Evolutionary conservation across 2,888 invertebrate genomes (phyloP).

Genomic region (Leptinotarsa haldemani): DNA sequence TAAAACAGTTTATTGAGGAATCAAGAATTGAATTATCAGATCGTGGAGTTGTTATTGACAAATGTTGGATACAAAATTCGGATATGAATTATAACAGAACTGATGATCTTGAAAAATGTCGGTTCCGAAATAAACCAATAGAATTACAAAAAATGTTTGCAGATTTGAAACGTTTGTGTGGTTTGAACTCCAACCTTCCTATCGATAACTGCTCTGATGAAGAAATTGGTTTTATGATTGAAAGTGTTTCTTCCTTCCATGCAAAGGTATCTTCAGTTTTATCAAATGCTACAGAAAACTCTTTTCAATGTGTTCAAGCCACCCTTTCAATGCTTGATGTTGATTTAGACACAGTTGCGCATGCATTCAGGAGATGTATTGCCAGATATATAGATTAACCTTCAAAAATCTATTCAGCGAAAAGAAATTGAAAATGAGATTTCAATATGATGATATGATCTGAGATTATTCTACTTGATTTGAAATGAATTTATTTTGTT

Average conservation of each 20-base stretch:
- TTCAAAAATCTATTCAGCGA: too few relatives aligned
- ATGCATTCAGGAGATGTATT: neutral
- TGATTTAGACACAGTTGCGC: neutral
- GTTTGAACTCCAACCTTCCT: neutral
- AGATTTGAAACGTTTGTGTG: neutral
- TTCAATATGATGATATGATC: too few relatives aligned
- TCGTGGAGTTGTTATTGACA: neutral
- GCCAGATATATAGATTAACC: neutral
- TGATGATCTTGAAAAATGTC: neutral
- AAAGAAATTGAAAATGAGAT: too few relatives aligned
- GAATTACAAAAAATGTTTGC: neutral
- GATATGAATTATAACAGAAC: neutral
- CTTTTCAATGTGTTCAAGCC: neutral
- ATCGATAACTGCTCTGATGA: neutral
- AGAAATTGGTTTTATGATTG: neutral
- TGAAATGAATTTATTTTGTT: too few relatives aligned
- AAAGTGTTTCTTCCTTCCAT: neutral
- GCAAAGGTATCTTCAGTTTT: neutral
- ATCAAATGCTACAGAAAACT: neutral
- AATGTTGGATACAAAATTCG: neutral
- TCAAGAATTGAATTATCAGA: neutral
- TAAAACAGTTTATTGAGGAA: neutral
- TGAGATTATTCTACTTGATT: too few relatives aligned
- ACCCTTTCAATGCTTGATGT: neutral
- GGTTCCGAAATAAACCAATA: neutral